phyloP scores from a whole-genome alignment of 2,113 vertebrate genomes.

The Vicugna pacos region DNA sequence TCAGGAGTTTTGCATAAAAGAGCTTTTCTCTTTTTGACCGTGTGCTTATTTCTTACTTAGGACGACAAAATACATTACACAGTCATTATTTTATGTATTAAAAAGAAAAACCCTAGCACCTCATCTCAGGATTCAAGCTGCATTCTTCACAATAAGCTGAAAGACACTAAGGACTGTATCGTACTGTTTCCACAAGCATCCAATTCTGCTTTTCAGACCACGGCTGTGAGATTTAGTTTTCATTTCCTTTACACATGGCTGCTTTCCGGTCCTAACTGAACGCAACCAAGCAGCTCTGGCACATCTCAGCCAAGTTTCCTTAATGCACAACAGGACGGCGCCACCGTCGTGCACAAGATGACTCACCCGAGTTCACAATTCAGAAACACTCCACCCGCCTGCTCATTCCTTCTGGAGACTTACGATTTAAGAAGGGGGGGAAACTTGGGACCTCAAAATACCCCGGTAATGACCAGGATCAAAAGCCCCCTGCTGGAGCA shows the following conservation, averaged over 20 bases:
- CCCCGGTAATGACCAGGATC: not conserved
- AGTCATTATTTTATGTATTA: slow-evolving; percentile 26
- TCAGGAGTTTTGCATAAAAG: not conserved
- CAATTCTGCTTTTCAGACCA: slow-evolving; percentile 64
- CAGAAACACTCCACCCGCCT: not conserved
- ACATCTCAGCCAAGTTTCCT: not conserved
- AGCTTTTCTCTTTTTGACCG: not conserved
- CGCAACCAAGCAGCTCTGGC: not conserved
- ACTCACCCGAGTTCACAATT: not conserved
- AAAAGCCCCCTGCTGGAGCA: not conserved
- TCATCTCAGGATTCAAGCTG: not conserved
- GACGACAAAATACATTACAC: slow-evolving; percentile 12
- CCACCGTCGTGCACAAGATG: not conserved
- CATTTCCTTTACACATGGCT: slow-evolving; percentile 69
- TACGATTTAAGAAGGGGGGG: not conserved
- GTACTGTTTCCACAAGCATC: slow-evolving; percentile 23
- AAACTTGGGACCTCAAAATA: not conserved
- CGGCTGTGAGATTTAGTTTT: slow-evolving; percentile 50
- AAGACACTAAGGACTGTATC: slow-evolving; percentile 17
- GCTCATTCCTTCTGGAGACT: not conserved
- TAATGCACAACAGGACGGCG: not conserved
- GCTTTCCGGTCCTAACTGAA: slow-evolving; percentile 46
- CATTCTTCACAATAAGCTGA: slow-evolving; percentile 39
- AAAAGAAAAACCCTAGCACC: slow-evolving; percentile 22
- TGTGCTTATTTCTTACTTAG: slow-evolving; percentile 2